phyloP scores from a whole-genome alignment of 2,888 invertebrate species.

The Eulithis testata region DNA sequence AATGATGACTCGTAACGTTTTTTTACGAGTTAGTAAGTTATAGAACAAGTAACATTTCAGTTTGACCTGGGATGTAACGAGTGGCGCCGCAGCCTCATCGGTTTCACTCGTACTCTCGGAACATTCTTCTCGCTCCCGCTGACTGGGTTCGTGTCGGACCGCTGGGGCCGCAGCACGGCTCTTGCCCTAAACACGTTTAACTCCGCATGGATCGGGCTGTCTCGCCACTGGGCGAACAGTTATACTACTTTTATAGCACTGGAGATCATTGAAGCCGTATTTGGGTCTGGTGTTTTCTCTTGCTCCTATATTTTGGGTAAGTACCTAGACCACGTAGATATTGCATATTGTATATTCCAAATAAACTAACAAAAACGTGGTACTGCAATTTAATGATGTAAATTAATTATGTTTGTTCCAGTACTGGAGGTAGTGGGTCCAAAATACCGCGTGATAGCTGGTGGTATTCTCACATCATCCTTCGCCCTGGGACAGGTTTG shows the following conservation, averaged over 20 bases:
- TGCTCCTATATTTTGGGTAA: constrained; percentile 89
- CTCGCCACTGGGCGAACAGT: constrained; percentile 83
- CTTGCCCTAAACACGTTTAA: constrained; percentile 84
- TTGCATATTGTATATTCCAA: too few species aligned
- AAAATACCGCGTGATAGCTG: constrained; percentile 87
- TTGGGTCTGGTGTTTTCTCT: constrained; percentile 87
- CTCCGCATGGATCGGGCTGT: constrained; percentile 86
- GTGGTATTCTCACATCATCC: constrained; percentile 87
- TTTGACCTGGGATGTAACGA: constrained; percentile 86
- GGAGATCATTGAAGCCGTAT: constrained; percentile 87
- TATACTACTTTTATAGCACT: constrained; percentile 88
- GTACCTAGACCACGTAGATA: constrained; percentile 59
- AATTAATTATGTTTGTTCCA: constrained; percentile 12
- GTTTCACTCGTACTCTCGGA: constrained; percentile 88
- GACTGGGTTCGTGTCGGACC: constrained; percentile 89
- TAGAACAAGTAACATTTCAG: constrained; percentile 56
- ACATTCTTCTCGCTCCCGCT: constrained; percentile 87
- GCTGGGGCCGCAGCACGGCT: constrained; percentile 86
- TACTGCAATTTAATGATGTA: too few species aligned
- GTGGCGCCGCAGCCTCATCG: constrained; percentile 90
- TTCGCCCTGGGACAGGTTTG: constrained; percentile 76
- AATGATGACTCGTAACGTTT: constrained; percentile 13
- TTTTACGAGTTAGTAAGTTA: too few species aligned
- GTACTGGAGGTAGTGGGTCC: constrained; percentile 88
- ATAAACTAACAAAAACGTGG: too few species aligned